These are phyloP conservation scores for Unio delphinus DNA, from an alignment of 2,888 invertebrate genomes.

Conservation along the genomic window DNA sequence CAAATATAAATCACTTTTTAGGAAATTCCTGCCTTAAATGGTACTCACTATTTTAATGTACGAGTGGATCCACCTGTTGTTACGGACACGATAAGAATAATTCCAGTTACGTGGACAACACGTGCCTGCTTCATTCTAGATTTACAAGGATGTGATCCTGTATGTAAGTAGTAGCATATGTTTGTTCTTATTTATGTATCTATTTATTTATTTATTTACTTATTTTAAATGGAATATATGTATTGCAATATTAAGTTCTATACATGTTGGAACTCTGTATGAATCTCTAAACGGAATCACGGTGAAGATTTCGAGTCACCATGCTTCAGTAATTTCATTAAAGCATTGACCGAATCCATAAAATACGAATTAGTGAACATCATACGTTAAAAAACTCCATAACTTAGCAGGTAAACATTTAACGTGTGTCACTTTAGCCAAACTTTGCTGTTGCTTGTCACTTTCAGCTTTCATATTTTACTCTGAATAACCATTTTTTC, in stretches of 20 bases:
- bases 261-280: background rate
- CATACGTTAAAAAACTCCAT: too few species aligned
- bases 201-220: background rate
- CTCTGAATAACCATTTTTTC: background rate
- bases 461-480: background rate
- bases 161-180: slow-evolving; percentile 17
- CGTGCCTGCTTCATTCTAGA: slow-evolving; percentile 41
- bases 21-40: slow-evolving; percentile 38
- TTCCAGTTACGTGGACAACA: slow-evolving; percentile 12
- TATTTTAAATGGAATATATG: background rate
- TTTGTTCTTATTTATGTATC: background rate
- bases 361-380: too few species aligned
- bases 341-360: too few species aligned
- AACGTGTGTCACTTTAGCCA: too few species aligned
- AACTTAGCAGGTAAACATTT: too few species aligned
- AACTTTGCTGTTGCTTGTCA: background rate
- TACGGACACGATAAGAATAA: slow-evolving; percentile 37
- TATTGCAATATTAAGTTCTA: background rate
- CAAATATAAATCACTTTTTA: slow-evolving; percentile 9
- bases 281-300: background rate
- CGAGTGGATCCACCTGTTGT: slow-evolving; percentile 26
- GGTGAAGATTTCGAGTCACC: too few species aligned
- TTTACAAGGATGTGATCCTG: slow-evolving; percentile 42
- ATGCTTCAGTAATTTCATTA: too few species aligned
- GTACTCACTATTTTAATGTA: slow-evolving; percentile 31